Conservation (phyloP, 2,797 vertebrate genomes). For the Pantherophis alleghaniensis region DNA sequence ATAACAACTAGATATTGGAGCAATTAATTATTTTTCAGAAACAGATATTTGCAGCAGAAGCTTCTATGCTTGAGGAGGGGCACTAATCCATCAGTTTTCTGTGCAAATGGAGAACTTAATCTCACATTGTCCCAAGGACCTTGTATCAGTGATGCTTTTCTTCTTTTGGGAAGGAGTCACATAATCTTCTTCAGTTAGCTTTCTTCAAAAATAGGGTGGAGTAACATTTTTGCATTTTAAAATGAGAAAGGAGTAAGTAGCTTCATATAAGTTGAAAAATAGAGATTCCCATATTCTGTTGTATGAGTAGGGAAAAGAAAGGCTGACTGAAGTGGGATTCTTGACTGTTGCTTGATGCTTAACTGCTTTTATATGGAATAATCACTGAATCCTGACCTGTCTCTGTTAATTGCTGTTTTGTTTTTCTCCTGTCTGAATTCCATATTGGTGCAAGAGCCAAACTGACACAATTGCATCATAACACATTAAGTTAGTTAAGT, state of each 20-base stretch:
- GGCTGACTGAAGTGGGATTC: background rate
- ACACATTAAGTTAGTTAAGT: background rate
- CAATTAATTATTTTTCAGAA: background rate
- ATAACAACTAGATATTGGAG: background rate
- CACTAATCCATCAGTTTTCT: background rate
- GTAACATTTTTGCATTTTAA: background rate
- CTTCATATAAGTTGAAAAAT: background rate
- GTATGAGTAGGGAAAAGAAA: background rate
- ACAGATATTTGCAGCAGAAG: background rate
- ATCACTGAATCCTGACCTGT: background rate
- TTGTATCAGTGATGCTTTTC: background rate
- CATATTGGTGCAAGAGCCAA: background rate
- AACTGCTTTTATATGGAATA: background rate
- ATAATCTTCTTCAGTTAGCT: background rate
- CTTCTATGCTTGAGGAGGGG: background rate
- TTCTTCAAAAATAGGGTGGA: background rate
- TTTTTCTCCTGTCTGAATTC: background rate
- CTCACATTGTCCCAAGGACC: background rate
- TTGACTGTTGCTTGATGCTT: background rate
- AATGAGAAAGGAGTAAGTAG: background rate
- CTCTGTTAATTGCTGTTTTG: background rate
- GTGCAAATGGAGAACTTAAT: background rate
- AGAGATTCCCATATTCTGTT: background rate
- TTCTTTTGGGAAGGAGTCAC: background rate
- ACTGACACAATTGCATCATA: background rate